Conservation (phyloP, 2,797 vertebrate species). For the Odontamblyopus lacepedii region DNA sequence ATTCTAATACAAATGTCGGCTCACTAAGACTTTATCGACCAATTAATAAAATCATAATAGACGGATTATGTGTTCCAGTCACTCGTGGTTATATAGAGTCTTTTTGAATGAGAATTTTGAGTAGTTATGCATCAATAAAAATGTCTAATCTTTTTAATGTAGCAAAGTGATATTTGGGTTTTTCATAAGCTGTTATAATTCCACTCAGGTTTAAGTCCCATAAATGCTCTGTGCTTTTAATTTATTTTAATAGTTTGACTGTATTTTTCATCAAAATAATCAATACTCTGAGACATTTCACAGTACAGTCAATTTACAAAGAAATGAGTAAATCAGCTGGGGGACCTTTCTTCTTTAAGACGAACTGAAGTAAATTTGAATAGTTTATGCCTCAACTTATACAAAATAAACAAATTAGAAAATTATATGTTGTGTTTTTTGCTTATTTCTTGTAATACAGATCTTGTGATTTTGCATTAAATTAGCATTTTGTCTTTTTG, state of each 20-base stretch:
- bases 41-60: too few relatives aligned
- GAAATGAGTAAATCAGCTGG: neutral
- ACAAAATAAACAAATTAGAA: neutral
- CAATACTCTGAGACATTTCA: neutral
- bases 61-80: too few relatives aligned
- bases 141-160: neutral
- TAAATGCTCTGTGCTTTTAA: neutral
- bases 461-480: neutral
- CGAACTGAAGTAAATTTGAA: neutral
- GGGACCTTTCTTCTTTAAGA: neutral
- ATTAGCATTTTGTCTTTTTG: neutral
- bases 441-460: neutral
- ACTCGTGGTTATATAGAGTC: neutral
- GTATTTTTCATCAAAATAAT: neutral
- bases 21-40: too few relatives aligned
- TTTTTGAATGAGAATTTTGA: constrained; percentile 4
- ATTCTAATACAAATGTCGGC: too few relatives aligned
- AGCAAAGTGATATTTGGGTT: too few relatives aligned
- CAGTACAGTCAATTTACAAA: neutral
- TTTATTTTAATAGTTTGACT: neutral
- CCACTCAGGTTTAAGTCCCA: neutral
- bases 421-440: neutral
- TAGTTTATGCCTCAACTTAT: neutral
- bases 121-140: neutral
- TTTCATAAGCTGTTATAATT: too few relatives aligned